A percentile compares a stretch with the other conserved stretches of the same genome.
These are phyloP conservation scores for Oplegnathus fasciatus DNA, from an alignment of 2,113 vertebrate species.

Conservation along the genomic window DNA sequence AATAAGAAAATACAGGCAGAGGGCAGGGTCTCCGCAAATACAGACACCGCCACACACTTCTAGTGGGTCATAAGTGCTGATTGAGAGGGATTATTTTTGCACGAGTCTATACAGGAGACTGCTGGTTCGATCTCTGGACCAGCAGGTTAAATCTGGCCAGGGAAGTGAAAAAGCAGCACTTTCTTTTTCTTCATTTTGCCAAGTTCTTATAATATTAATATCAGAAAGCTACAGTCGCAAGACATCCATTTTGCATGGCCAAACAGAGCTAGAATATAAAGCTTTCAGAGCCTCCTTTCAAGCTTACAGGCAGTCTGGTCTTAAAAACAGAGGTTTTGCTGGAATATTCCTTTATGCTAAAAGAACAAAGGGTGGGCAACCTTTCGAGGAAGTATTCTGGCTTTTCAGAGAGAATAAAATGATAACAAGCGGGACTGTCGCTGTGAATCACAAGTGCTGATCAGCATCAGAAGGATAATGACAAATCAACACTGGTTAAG, in stretches of 20 bases:
- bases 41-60: no score
- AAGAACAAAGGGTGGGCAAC: background rate
- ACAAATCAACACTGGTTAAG: conserved; percentile 21
- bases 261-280: background rate
- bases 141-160: background rate
- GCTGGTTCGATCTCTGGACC: background rate
- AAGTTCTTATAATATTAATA: no score
- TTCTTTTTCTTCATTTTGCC: no score
- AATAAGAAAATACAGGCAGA: no score
- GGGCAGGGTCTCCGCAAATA: no score
- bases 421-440: background rate
- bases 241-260: background rate
- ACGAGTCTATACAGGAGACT: no score
- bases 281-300: background rate
- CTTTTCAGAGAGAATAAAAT: background rate
- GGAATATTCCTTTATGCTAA: background rate
- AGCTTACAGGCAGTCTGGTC: background rate
- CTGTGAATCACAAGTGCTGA: background rate
- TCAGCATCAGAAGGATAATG: conserved; percentile 30
- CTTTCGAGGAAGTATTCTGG: background rate
- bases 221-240: no score
- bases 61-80: no score
- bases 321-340: background rate
- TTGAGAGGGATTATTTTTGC: no score
- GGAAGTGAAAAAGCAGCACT: no score